Conservation (phyloP, 2,888 invertebrate species). For the Teinopalpus imperialis region DNA sequence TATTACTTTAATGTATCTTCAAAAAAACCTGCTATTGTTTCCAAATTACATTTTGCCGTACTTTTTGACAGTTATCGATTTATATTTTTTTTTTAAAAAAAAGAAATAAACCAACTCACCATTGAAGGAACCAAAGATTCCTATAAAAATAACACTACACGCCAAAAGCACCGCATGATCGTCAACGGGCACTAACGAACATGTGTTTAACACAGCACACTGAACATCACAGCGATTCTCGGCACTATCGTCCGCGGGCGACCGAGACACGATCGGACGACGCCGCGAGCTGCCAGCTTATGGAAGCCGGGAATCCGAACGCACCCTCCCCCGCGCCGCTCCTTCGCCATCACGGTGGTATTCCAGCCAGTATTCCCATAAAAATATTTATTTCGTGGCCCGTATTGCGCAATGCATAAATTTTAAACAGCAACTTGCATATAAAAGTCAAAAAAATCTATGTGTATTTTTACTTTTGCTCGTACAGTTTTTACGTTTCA, state of each 20-base stretch:
- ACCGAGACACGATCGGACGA: conserved; percentile 37
- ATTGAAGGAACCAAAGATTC: conserved; percentile 42
- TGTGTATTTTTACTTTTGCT: conserved; percentile 3
- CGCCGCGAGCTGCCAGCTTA: conserved; percentile 50
- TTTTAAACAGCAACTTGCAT: conserved; percentile 34
- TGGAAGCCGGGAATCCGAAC: conserved; percentile 40
- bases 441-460: conserved; percentile 15
- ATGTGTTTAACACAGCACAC: conserved; percentile 30
- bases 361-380: conserved; percentile 57
- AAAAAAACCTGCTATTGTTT: no score
- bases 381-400: conserved; percentile 53
- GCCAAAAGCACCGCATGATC: conserved; percentile 27
- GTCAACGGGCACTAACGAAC: conserved; percentile 18
- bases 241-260: conserved; percentile 34
- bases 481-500: conserved; percentile 18
- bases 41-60: no score
- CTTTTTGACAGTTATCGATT: background rate
- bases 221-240: conserved; percentile 32
- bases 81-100: background rate
- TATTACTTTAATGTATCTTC: no score
- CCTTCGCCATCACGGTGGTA: conserved; percentile 37
- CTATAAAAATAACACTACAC: conserved; percentile 35
- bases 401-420: conserved; percentile 71
- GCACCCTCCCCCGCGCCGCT: conserved; percentile 34
- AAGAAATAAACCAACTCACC: conserved; percentile 34